These are phyloP conservation scores for Aegithalos caudatus DNA, from an alignment of 2,113 vertebrate species.

Conservation along the genomic window DNA sequence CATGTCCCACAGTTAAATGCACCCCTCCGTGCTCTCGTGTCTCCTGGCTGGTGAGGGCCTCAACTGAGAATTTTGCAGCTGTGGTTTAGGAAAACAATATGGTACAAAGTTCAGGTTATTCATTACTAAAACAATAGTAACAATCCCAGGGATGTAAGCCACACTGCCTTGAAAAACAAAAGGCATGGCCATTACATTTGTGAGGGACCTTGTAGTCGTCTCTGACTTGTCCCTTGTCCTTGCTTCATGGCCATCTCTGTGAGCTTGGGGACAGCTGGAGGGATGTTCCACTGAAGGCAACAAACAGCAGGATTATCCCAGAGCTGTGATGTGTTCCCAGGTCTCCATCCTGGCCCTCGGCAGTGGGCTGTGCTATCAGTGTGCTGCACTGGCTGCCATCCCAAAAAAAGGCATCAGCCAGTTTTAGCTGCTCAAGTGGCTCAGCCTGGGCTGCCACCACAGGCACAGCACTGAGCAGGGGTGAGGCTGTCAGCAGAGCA, in stretches of 20 bases:
- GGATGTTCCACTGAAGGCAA: background rate
- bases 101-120: background rate
- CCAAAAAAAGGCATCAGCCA: background rate
- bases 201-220: background rate
- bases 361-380: background rate
- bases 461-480: background rate
- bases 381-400: background rate
- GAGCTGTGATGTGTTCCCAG: background rate
- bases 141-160: background rate
- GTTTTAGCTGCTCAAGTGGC: background rate
- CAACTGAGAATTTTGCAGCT: background rate
- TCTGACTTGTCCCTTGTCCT: background rate
- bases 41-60: background rate
- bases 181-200: rapidly evolving
- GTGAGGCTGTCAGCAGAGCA: background rate
- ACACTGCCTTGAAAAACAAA: background rate
- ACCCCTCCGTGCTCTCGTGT: background rate
- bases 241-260: background rate
- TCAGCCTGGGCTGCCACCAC: background rate
- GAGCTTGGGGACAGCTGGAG: background rate
- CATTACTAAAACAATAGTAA: background rate
- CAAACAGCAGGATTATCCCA: background rate
- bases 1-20: background rate
- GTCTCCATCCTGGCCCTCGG: background rate
- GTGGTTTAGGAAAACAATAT: background rate